Conservation (phyloP, 2,113 vertebrate species). For the Synodontis membranacea region DNA sequence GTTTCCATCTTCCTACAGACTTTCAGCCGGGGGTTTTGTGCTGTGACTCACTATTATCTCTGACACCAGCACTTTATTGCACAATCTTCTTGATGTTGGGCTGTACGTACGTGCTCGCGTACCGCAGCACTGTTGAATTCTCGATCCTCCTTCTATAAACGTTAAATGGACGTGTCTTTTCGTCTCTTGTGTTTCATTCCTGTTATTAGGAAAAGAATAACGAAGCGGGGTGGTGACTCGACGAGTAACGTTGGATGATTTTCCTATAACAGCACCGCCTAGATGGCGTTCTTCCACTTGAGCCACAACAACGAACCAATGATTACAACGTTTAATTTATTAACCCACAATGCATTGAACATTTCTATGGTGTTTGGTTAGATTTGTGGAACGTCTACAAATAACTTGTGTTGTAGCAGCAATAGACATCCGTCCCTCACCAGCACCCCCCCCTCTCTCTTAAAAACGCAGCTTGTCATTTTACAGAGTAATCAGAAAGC, state of each 20-base stretch:
- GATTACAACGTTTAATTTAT: not conserved
- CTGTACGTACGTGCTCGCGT: not conserved
- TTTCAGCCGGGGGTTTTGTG: constrained; percentile 13
- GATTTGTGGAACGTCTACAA: not conserved
- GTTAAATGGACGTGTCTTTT: not conserved
- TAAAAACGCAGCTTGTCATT: no score
- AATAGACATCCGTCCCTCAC: not conserved
- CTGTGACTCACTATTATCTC: not conserved
- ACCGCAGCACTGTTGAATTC: not conserved
- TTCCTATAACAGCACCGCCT: not conserved
- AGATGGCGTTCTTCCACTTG: not conserved
- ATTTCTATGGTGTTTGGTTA: not conserved
- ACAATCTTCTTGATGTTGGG: not conserved
- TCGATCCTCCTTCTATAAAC: not conserved
- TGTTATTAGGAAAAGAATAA: not conserved
- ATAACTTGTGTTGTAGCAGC: not conserved
- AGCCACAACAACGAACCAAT: not conserved
- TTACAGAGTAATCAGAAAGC: not conserved
- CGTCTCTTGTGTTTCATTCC: not conserved
- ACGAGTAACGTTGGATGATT: not conserved
- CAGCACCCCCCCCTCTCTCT: not conserved
- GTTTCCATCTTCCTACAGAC: constrained; percentile 32
- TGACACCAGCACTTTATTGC: not conserved
- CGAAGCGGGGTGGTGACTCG: not conserved
- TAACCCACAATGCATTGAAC: not conserved